Evolutionary conservation across 2,888 invertebrate genomes (phyloP), one percentile per base, ranked within the genome.

Genomic region (Chaetogeoica ovagalla): DNA sequence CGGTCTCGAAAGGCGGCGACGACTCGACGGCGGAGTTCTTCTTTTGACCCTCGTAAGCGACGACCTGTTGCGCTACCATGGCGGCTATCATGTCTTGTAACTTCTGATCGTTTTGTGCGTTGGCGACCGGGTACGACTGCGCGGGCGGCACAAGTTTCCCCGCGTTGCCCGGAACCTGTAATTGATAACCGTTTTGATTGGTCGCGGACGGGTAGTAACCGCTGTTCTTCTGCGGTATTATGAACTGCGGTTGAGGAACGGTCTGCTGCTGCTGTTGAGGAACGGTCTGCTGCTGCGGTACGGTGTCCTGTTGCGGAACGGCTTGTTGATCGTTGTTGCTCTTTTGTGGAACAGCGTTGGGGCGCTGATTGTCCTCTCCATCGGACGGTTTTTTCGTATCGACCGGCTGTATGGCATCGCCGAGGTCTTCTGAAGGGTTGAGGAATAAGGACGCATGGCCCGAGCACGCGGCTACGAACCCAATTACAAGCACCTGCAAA

Each of bases 191-290:
- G 48, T 48, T 48, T 13, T 88, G 83, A 84, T 88, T 88, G 72
- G 88, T 86, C 57, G 87, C 87, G 13, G 86, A 85, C 11, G 88
- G 86, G 8, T 86, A 85, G 85, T 88, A 88, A 19, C 88, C 88
- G 15, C 13, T 48, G 81, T 86, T 85, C 39, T 86, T 85, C 81
- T 88, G 88, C 4, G 87, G 86, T 3, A 86, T 85, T 3, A 86
- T 85, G 83, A 88, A 88, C 71, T 86, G 48, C 48, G 48, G 48
- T 13, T 48, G 48, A 3, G 48, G 15, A 48, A 9, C 48, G 43
- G 7, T 9, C 43, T 43, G 43, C 43, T 7, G 43, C 15, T 48
- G 11, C 3, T 48, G 48, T 5, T 5, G 48, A 5, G 9, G 11
- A 48, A 7, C 48, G 48, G 11, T 48, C 8, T 87, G 86, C 48